Conservation (phyloP, 2,888 invertebrate genomes). For the Quadroppia sp. region DNA sequence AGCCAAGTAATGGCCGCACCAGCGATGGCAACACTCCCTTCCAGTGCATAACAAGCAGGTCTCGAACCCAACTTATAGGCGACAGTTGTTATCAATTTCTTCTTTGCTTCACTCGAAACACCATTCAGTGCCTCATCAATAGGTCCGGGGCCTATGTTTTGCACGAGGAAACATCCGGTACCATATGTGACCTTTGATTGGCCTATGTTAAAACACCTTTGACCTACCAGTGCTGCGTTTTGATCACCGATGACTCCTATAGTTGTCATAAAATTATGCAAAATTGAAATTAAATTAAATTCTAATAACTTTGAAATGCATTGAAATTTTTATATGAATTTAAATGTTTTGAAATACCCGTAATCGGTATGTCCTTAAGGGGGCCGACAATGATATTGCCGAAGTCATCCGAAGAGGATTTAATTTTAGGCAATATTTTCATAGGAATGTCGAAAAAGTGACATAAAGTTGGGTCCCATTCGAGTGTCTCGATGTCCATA, state of each 20-base stretch:
- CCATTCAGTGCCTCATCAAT: slow-evolving; percentile 53
- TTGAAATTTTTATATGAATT: no score
- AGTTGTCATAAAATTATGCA: not conserved
- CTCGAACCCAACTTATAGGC: slow-evolving; percentile 77
- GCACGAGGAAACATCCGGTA: slow-evolving; percentile 89
- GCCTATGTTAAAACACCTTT: slow-evolving; percentile 78
- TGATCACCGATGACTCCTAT: slow-evolving; percentile 73
- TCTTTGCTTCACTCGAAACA: slow-evolving; percentile 58
- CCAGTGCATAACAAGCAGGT: slow-evolving; percentile 82
- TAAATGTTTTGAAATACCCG: no score
- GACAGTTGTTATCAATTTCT: slow-evolving; percentile 85
- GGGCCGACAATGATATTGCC: slow-evolving; percentile 68
- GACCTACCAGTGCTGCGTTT: slow-evolving; percentile 87
- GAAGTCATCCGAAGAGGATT: slow-evolving; percentile 82
- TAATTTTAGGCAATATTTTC: slow-evolving; percentile 72
- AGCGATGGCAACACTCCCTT: slow-evolving; percentile 79
- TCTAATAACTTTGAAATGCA: no score
- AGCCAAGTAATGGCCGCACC: slow-evolving; percentile 91
- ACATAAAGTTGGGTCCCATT: slow-evolving; percentile 82
- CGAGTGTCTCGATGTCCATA: slow-evolving; percentile 78
- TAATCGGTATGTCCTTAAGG: slow-evolving; percentile 73
- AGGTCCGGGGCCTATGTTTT: slow-evolving; percentile 75
- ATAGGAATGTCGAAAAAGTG: slow-evolving; percentile 74
- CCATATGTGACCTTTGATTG: slow-evolving; percentile 89
- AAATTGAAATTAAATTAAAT: no score